Conservation (phyloP, 2,888 invertebrate species). For the Gryllus longicercus region DNA sequence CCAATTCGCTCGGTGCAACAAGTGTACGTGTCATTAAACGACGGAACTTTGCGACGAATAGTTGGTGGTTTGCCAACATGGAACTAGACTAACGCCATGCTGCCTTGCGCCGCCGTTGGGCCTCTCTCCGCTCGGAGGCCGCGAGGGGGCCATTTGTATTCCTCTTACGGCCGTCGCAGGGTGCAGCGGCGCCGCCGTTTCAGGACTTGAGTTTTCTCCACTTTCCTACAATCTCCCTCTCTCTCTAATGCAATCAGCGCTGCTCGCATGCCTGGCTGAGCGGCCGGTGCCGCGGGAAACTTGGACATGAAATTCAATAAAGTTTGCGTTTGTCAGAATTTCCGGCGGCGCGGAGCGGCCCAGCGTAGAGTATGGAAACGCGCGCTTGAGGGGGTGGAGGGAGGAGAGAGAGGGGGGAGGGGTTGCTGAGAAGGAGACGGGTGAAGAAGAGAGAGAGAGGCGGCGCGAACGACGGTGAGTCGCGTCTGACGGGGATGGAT, state of each 20-base stretch:
- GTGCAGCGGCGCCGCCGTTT: not conserved
- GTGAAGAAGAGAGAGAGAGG: no score
- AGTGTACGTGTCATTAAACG: no score
- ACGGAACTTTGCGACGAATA: no score
- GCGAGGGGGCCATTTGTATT: not conserved
- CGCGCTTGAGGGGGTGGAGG: not conserved
- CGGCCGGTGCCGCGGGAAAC: not conserved
- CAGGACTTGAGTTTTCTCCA: not conserved
- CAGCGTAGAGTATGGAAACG: not conserved
- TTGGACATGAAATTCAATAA: constrained; percentile 5
- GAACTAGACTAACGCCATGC: no score
- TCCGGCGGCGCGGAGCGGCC: not conserved
- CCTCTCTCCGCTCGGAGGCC: no score
- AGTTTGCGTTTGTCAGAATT: constrained; percentile 1
- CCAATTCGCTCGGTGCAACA: no score
- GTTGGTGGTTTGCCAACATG: no score
- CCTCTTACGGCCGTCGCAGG: not conserved
- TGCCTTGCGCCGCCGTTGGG: no score
- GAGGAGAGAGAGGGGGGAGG: no score
- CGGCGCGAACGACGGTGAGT: no score
- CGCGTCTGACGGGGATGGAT: no score
- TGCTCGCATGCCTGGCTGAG: not conserved
- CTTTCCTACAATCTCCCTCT: not conserved
- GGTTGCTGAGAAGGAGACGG: no score
- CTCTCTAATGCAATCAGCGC: not conserved